Evolutionary conservation across 2,888 invertebrate species (phyloP), one percentile per base, ranked within the genome.

Genomic region (Eristalinus sepulchralis): DNA sequence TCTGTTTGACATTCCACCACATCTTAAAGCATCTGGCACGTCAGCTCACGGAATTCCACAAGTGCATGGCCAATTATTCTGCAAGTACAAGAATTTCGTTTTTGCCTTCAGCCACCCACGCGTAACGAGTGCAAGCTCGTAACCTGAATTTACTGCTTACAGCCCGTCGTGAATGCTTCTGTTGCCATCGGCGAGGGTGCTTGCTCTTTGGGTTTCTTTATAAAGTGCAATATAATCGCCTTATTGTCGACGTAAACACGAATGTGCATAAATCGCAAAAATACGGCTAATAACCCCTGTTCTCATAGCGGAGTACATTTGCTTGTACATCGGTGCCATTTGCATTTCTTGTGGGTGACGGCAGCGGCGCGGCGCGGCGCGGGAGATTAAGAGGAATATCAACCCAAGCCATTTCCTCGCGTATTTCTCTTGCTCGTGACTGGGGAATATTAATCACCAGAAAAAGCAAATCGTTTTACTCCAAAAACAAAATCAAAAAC

Each of bases 401-500:
- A 53, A 62, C 72, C 63, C 33, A 8, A 33, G 72, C 53, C 27
- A 72, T 68, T 75, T 63, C 80, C 22, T 47, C 27, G 75, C 57
- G 68, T 27, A 33, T 73, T 72, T 62, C 53, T n/a, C 57, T 53
- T 80, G 79, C 39, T 81, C 81, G 81, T 81, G 81, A 81, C 75
- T 64, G 34, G 63, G 47, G 33, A 53, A 36, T 64, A 75, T 81
- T 68, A 75, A 81, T 81, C 81, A 81, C 55, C 34, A 13, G 17
- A 34, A 59, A 63, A 81, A 59, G 27, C 81, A 81, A 75, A 81
- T 75, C 68, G 81, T 17, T 70, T 75, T 81, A 72, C 57, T 75
- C 68, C n/a, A 70, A 75, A 63, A 66, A 13, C 34, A 73, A 60
- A 31, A 68, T 59, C 22, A 20, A 20, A 55, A 47, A 6, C 17